A percentile compares a stretch with the other conserved stretches of the same genome.
phyloP scores from a whole-genome alignment of 2,888 invertebrate species.

The Mamestra brassicae region DNA sequence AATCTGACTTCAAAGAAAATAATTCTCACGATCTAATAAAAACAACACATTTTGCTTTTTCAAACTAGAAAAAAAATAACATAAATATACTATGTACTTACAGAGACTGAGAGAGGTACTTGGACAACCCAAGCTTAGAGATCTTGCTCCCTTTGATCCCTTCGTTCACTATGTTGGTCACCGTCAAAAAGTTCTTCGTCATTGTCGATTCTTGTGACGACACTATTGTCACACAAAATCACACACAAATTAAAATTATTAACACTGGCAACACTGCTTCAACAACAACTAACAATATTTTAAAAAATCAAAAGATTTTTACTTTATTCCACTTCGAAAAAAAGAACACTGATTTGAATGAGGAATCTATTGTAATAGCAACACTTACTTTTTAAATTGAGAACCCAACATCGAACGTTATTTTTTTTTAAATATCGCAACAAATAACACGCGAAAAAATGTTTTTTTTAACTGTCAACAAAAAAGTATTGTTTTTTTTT shows the following conservation, averaged over 20 bases:
- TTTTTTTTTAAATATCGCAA: conserved; percentile 79
- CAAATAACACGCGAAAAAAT: conserved; percentile 84
- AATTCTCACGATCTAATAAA: background rate
- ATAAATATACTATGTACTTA: conserved; percentile 88
- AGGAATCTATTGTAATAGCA: conserved; percentile 35
- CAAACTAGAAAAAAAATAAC: background rate
- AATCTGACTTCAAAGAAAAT: too few species aligned
- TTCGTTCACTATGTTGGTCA: conserved; percentile 93
- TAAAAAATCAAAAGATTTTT: conserved; percentile 38
- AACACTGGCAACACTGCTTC: conserved; percentile 60
- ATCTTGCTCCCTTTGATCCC: conserved; percentile 94
- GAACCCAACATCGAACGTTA: conserved; percentile 86
- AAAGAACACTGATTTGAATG: conserved; percentile 61
- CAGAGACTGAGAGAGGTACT: conserved; percentile 95
- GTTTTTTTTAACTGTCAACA: conserved; percentile 63
- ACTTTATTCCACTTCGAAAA: conserved; percentile 33
- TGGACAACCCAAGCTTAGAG: conserved; percentile 93
- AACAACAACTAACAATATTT: conserved; percentile 37
- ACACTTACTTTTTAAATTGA: conserved; percentile 84
- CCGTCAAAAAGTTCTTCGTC: conserved; percentile 91
- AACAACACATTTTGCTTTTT: background rate
- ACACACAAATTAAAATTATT: conserved; percentile 65
- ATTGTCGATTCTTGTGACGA: conserved; percentile 88
- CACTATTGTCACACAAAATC: conserved; percentile 81
- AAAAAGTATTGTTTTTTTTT: conserved; percentile 63